phyloP scores from a whole-genome alignment of 2,113 vertebrate species.

The Aix galericulata region DNA sequence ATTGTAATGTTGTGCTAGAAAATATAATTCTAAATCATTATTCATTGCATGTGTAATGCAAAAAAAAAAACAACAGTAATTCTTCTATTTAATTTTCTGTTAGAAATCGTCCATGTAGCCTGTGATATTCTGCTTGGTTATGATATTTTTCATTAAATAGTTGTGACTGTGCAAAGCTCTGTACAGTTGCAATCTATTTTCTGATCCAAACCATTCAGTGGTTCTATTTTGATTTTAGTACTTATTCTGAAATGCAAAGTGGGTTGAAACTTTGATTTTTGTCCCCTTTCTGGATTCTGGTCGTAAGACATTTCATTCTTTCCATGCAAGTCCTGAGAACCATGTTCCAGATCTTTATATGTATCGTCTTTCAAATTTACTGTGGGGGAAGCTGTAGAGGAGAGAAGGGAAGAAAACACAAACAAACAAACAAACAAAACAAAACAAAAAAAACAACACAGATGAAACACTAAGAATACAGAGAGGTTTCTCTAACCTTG shows the following conservation, averaged over 20 bases:
- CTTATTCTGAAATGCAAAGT: neutral
- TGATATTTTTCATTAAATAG: neutral
- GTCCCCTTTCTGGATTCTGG: constrained; percentile 1
- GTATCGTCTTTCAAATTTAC: neutral
- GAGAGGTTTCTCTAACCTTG: neutral
- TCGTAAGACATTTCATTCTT: neutral
- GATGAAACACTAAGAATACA: neutral
- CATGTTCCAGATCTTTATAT: neutral
- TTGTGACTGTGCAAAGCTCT: neutral
- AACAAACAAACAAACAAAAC: neutral
- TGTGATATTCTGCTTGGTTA: neutral
- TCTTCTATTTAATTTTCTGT: neutral
- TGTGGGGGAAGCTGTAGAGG: neutral
- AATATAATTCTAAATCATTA: neutral
- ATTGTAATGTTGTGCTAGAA: neutral
- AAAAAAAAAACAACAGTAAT: neutral
- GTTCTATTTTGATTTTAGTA: neutral
- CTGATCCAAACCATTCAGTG: too few species aligned
- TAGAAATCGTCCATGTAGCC: neutral
- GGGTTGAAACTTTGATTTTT: neutral
- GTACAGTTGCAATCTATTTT: neutral
- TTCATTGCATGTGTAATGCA: neutral
- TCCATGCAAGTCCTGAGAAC: neutral
- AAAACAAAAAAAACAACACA: neutral
- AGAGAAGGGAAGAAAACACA: neutral